These are phyloP conservation scores for Polyommatus iphigenia DNA, from an alignment of 2,888 invertebrate species.

Conservation along the genomic window DNA sequence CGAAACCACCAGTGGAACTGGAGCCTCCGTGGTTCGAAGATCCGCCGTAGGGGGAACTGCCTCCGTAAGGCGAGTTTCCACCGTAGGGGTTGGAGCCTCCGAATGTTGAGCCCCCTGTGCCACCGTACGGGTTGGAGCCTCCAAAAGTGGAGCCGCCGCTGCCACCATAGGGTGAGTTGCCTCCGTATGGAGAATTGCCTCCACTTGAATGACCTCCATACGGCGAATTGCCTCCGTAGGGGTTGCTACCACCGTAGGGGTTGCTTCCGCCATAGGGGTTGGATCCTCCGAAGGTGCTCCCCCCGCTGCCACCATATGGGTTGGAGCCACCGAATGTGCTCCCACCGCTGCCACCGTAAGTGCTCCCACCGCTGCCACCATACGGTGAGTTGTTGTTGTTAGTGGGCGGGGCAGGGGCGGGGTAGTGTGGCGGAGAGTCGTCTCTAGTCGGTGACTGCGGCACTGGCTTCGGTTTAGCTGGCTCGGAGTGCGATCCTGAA, in stretches of 20 bases:
- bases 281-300: constrained; percentile 44
- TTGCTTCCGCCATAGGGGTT: constrained; percentile 24
- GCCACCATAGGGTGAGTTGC: constrained; percentile 38
- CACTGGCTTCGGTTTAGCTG: constrained; percentile 56
- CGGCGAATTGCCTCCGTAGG: neutral
- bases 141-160: constrained; percentile 45
- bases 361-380: constrained; percentile 32
- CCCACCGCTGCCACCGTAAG: constrained; percentile 33
- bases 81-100: constrained; percentile 49
- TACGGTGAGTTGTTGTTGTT: constrained; percentile 41
- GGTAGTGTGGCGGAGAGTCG: constrained; percentile 66
- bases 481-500: constrained; percentile 68
- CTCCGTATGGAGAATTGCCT: constrained; percentile 38
- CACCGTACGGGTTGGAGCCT: constrained; percentile 35
- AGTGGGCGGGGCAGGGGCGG: constrained; percentile 67
- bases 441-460: constrained; percentile 57
- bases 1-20: constrained; percentile 47
- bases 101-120: constrained; percentile 44
- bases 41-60: constrained; percentile 46
- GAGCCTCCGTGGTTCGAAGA: constrained; percentile 45
- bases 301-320: constrained; percentile 38
- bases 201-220: constrained; percentile 40
- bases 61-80: constrained; percentile 47
- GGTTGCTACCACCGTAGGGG: constrained; percentile 35
- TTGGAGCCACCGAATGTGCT: constrained; percentile 15